Percentiles rank a stretch among this genome's conserved stretches.
These are phyloP conservation scores for Dissostichus mawsoni DNA, from an alignment of 2,113 vertebrate genomes.

Conservation along the genomic window DNA sequence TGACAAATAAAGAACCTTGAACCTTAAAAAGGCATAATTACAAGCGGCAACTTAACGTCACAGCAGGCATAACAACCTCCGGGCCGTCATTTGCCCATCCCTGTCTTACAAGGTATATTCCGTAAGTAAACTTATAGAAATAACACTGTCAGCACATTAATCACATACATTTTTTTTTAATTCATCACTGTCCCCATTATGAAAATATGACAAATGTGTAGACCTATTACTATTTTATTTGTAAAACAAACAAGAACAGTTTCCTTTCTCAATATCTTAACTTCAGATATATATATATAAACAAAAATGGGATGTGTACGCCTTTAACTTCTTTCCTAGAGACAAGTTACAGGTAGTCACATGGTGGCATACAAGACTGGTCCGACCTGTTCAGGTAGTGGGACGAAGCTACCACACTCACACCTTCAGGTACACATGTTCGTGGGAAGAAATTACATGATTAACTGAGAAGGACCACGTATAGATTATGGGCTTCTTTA, in stretches of 20 bases:
- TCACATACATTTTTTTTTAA: no score
- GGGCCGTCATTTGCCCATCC: no score
- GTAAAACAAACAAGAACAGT: neutral
- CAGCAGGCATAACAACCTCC: no score
- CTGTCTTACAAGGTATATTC: no score
- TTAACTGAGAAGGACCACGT: neutral
- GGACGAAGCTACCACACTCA: constrained; percentile 12
- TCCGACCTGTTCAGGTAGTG: constrained; percentile 57
- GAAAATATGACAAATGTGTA: no score
- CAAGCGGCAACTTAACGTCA: no score
- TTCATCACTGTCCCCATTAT: no score
- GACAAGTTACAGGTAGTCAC: constrained; percentile 48
- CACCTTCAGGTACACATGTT: neutral
- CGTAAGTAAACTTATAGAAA: no score
- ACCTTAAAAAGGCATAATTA: no score
- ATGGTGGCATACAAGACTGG: neutral
- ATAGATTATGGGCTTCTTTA: constrained; percentile 20
- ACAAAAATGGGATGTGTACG: neutral
- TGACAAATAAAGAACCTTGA: no score
- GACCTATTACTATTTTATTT: neutral
- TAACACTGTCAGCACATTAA: no score
- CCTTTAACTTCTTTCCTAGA: neutral
- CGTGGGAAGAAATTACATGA: neutral
- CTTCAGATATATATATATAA: no score
- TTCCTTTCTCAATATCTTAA: neutral